Evolutionary conservation across 2,113 vertebrate genomes (phyloP).

Genomic region (Fregata magnificens): DNA sequence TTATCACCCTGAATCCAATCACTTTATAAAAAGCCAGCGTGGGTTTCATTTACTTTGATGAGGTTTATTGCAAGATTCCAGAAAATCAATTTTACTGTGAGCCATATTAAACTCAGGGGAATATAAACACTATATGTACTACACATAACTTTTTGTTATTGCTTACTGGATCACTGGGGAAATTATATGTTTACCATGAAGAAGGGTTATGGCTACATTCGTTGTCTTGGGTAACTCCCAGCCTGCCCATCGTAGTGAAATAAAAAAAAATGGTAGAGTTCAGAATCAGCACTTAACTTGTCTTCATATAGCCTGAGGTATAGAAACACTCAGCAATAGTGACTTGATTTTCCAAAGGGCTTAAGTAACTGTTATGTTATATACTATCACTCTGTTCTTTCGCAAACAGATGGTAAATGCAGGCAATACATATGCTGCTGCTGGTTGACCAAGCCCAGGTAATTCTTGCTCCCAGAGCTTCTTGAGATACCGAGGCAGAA

Average conservation of each 20-base stretch:
- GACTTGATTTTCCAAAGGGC: slow-evolving; percentile 49
- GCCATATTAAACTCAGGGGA: slow-evolving; percentile 78
- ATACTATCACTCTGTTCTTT: background rate
- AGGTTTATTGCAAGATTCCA: slow-evolving; percentile 78
- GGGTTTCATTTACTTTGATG: slow-evolving; percentile 80
- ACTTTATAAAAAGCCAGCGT: slow-evolving; percentile 72
- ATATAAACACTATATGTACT: slow-evolving; percentile 73
- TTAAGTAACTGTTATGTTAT: background rate
- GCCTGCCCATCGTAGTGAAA: slow-evolving; percentile 57
- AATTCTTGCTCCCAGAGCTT: background rate
- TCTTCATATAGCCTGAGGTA: slow-evolving; percentile 34
- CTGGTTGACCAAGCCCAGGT: background rate
- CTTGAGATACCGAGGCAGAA: background rate
- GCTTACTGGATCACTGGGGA: slow-evolving; percentile 76
- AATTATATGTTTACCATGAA: slow-evolving; percentile 77
- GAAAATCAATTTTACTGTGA: slow-evolving; percentile 81
- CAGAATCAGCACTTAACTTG: slow-evolving; percentile 42
- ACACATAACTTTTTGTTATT: slow-evolving; percentile 81
- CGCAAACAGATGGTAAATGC: background rate
- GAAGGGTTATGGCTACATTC: slow-evolving; percentile 68
- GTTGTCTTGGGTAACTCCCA: slow-evolving; percentile 71
- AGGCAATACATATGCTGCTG: background rate
- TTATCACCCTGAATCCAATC: slow-evolving; percentile 75
- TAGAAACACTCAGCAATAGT: background rate
- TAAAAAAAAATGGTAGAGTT: slow-evolving; percentile 63